phyloP scores from a whole-genome alignment of 1,140 invertebrate species.

The Zaprionus capensis region DNA sequence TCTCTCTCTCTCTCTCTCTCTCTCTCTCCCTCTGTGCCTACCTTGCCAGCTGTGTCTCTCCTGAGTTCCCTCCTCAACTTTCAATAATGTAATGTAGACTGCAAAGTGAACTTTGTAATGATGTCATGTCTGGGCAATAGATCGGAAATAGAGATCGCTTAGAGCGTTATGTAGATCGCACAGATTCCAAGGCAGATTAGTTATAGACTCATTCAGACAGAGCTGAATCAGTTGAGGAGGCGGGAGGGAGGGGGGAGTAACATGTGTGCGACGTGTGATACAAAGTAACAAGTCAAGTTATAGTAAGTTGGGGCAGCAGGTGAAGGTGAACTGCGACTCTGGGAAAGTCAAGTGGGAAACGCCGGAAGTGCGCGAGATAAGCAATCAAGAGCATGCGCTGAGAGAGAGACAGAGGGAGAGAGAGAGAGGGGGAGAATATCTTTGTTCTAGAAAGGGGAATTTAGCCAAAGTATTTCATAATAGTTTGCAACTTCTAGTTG shows the following conservation, averaged over 20 bases:
- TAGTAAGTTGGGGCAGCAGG: conserved; percentile 28
- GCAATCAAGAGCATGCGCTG: not conserved
- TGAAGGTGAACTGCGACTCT: conserved; percentile 48
- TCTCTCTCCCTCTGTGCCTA: too few species aligned
- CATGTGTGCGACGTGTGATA: conserved; percentile 53
- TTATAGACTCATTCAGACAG: not conserved
- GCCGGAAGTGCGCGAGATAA: conserved; percentile 1
- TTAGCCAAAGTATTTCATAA: not conserved
- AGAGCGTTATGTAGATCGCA: conserved; percentile 24
- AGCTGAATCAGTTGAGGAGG: conserved; percentile 12
- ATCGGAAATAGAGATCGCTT: conserved; percentile 37
- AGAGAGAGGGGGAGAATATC: not conserved
- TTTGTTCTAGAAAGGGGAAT: not conserved
- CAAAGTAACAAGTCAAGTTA: conserved; percentile 4
- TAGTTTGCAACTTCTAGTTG: not conserved
- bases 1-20: not conserved
- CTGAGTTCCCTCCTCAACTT: not conserved
- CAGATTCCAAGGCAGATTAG: conserved; percentile 23
- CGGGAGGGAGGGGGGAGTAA: not conserved
- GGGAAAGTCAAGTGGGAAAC: not conserved
- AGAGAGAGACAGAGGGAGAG: not conserved
- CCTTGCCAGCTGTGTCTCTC: too few species aligned
- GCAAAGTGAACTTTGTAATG: conserved; percentile 69
- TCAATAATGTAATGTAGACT: conserved; percentile 61
- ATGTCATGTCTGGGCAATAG: conserved; percentile 50